Conservation (phyloP, 2,888 invertebrate genomes). For the Caenorhabditis zanzibari region DNA sequence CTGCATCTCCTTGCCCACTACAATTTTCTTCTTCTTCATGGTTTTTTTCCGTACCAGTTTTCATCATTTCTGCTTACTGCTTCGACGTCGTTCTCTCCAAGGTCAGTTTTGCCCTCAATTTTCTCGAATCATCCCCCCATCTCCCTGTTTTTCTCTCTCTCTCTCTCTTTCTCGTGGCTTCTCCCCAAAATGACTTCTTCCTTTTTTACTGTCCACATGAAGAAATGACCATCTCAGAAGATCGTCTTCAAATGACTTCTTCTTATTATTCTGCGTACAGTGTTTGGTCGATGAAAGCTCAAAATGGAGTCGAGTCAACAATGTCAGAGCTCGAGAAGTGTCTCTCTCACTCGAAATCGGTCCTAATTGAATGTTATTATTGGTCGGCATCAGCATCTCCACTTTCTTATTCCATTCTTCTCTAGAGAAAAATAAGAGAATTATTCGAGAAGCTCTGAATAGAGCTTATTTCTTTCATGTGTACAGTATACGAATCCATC, state of each 20-base stretch:
- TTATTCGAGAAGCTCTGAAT: background rate
- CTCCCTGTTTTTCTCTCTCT: slow-evolving; percentile 13
- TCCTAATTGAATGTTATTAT: slow-evolving; percentile 61
- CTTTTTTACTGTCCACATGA: slow-evolving; percentile 6
- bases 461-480: slow-evolving; percentile 10
- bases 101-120: slow-evolving; percentile 61
- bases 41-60: slow-evolving; percentile 59
- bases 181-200: slow-evolving; percentile 22
- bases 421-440: background rate
- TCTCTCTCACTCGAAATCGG: slow-evolving; percentile 35
- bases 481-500: slow-evolving; percentile 1
- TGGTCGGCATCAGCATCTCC: slow-evolving; percentile 37
- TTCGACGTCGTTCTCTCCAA: slow-evolving; percentile 38
- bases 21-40: slow-evolving; percentile 15
- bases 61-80: slow-evolving; percentile 44
- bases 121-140: slow-evolving; percentile 44
- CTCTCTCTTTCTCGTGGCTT: slow-evolving; percentile 22
- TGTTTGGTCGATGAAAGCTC: slow-evolving; percentile 5
- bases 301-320: slow-evolving; percentile 31
- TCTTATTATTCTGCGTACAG: background rate
- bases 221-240: slow-evolving; percentile 22
- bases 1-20: background rate
- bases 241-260: background rate
- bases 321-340: slow-evolving; percentile 21
- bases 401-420: slow-evolving; percentile 4